Percentiles rank a stretch among this genome's conserved stretches.
Evolutionary conservation across 2,797 vertebrate genomes (phyloP).

Genomic region (Meriones psammophilus): DNA sequence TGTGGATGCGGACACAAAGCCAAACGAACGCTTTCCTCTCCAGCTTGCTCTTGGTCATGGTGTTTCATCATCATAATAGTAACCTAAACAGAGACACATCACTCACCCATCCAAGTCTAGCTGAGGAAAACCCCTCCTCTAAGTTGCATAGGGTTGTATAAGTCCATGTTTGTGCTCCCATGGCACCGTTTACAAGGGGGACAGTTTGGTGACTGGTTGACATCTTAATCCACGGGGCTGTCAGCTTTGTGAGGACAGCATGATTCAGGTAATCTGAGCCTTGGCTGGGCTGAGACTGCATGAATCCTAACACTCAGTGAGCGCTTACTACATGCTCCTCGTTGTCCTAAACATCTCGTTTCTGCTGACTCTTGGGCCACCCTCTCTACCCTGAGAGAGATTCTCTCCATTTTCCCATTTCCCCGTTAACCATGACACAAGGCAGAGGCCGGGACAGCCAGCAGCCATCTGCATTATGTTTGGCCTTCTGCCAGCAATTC

Average conservation of each 20-base stretch:
- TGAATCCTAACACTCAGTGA: not conserved
- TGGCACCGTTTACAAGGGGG: fast-evolving
- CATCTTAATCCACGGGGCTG: not conserved
- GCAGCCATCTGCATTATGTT: slow-evolving; percentile 67
- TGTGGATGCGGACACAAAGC: not conserved
- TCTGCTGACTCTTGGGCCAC: not conserved
- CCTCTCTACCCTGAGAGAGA: not conserved
- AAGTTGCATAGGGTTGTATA: not conserved
- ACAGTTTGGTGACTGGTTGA: not conserved
- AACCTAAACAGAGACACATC: not conserved
- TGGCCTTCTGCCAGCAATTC: slow-evolving; percentile 71
- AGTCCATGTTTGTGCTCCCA: not conserved
- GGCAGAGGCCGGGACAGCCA: slow-evolving; percentile 44
- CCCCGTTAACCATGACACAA: not conserved
- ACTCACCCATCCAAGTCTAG: not conserved
- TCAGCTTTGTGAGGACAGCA: not conserved
- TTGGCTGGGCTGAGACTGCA: not conserved
- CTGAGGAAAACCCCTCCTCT: not conserved
- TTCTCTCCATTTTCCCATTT: slow-evolving; percentile 42
- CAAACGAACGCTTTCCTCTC: not conserved
- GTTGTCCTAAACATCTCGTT: not conserved
- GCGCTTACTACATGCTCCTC: not conserved
- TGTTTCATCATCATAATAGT: not conserved
- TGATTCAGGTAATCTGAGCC: not conserved
- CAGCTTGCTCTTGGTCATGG: not conserved